Conservation (phyloP, 2,888 invertebrate species). For the Anoncus sp. region DNA sequence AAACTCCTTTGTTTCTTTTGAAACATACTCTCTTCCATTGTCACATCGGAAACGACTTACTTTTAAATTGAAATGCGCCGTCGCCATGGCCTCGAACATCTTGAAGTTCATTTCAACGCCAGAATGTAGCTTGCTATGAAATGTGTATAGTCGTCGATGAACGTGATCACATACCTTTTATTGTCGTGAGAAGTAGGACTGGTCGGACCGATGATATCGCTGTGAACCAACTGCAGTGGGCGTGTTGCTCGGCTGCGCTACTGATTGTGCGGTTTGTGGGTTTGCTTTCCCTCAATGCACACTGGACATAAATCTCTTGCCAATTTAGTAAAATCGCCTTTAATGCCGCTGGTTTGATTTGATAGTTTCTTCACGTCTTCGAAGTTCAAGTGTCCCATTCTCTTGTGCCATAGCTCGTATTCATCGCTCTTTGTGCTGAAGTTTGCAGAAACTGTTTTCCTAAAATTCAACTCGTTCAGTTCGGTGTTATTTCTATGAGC, state of each 20-base stretch:
- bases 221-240: constrained; percentile 68
- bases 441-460: constrained; percentile 11
- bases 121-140: constrained; percentile 56
- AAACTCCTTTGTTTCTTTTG: constrained; percentile 64
- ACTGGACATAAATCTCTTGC: constrained; percentile 43
- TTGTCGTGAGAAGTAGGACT: constrained; percentile 67
- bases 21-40: constrained; percentile 70
- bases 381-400: constrained; percentile 64
- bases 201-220: constrained; percentile 70
- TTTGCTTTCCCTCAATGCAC: constrained; percentile 68
- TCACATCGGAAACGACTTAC: constrained; percentile 69
- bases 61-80: constrained; percentile 68
- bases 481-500: no score
- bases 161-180: constrained; percentile 45
- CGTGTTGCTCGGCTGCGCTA: constrained; percentile 60
- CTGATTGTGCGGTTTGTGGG: constrained; percentile 47
- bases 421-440: constrained; percentile 19
- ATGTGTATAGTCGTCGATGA: constrained; percentile 73
- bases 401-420: constrained; percentile 61
- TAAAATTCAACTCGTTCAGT: no score
- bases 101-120: constrained; percentile 65
- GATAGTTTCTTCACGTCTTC: constrained; percentile 43
- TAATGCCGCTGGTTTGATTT: constrained; percentile 48
- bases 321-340: constrained; percentile 25
- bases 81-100: constrained; percentile 67